Evolutionary conservation across 2,113 vertebrate species (phyloP).

Genomic region (Tretioscincus oriximinensis): DNA sequence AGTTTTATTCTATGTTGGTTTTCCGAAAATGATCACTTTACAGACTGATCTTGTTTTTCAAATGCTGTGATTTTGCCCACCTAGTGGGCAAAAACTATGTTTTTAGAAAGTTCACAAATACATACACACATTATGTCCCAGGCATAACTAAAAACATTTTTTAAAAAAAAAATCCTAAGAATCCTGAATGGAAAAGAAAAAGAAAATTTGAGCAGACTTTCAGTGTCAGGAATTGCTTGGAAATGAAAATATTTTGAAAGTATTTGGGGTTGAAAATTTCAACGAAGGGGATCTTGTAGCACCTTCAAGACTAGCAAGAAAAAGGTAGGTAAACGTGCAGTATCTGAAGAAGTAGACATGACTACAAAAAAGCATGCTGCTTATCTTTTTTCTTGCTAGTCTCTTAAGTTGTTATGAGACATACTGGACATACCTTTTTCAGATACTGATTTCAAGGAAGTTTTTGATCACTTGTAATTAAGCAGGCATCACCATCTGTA

Average conservation of each 20-base stretch:
- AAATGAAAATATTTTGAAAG: not conserved
- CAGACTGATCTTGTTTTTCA: not conserved
- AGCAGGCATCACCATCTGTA: not conserved
- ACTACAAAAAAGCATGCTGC: too few relatives aligned
- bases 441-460: not conserved
- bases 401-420: too few relatives aligned
- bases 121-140: not conserved
- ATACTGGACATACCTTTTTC: too few relatives aligned
- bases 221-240: not conserved
- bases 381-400: too few relatives aligned
- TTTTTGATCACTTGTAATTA: not conserved
- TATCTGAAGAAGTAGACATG: too few relatives aligned
- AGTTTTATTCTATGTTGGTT: not conserved
- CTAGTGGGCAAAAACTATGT: not conserved
- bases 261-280: not conserved
- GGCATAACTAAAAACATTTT: conserved; percentile 4
- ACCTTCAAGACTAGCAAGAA: too few relatives aligned
- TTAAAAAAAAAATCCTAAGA: not conserved
- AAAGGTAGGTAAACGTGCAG: too few relatives aligned
- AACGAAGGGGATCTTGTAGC: too few relatives aligned
- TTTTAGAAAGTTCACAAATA: not conserved
- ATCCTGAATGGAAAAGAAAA: not conserved
- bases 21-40: not conserved
- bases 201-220: not conserved
- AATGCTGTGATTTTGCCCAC: not conserved